A percentile compares a stretch with the other conserved stretches of the same genome.
phyloP scores from a whole-genome alignment of 2,888 invertebrate genomes.

The Tenthredo scrophulariae region DNA sequence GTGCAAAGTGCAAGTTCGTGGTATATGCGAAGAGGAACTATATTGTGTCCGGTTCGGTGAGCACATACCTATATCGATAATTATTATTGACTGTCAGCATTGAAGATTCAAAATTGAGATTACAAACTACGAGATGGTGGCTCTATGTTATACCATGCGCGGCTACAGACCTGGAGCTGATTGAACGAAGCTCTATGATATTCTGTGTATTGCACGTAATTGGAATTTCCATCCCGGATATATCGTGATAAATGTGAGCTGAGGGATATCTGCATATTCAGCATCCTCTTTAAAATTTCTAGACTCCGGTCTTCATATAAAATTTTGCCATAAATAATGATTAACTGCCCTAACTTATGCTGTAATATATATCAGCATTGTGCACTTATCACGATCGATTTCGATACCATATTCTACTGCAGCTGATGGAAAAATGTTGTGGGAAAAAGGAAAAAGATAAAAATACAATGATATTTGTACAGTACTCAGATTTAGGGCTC shows the following conservation, averaged over 20 bases:
- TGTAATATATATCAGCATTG: not conserved
- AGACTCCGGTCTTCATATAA: not conserved
- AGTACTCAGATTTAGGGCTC: not conserved
- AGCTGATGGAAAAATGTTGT: not conserved
- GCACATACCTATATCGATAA: slow-evolving; percentile 14
- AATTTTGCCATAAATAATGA: slow-evolving; percentile 7
- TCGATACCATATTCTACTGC: not conserved
- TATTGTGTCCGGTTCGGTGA: slow-evolving; percentile 28
- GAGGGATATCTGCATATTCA: not conserved
- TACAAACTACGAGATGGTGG: not conserved
- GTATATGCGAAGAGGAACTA: not conserved
- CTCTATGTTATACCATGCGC: not conserved
- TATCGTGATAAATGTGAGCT: not conserved
- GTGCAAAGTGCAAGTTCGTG: slow-evolving; percentile 23
- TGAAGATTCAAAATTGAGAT: slow-evolving; percentile 37
- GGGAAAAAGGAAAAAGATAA: not conserved
- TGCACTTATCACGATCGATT: slow-evolving; percentile 10
- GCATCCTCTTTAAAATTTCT: not conserved
- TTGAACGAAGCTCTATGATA: slow-evolving; percentile 10
- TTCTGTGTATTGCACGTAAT: slow-evolving; percentile 34
- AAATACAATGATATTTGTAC: not conserved
- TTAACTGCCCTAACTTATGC: not conserved
- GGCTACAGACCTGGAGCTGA: not conserved
- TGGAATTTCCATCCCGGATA: slow-evolving; percentile 40
- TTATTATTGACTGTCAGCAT: slow-evolving; percentile 12